Evolutionary conservation across 2,888 invertebrate species (phyloP), one percentile per base, ranked within the genome.

Genomic region (Campopleginae sp.): DNA sequence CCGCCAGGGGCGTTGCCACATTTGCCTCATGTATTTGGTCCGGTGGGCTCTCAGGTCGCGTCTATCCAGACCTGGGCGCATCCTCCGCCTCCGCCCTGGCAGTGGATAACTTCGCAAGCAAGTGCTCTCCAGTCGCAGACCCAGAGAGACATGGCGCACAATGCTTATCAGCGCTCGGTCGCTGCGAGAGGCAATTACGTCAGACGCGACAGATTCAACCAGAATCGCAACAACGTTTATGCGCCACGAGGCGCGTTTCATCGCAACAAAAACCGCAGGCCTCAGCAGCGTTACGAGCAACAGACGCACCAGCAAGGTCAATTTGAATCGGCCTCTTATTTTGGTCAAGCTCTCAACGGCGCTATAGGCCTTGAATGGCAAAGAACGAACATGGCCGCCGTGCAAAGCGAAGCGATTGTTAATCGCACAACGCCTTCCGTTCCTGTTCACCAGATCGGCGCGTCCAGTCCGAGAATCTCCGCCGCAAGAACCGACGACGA

Each of bases 91-190:
- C 87, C 88, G 4, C 86, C 90, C n/a, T 93, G 93, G 93, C 93
- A 92, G 80, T 93, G 93, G 93, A 91, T 93, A 89, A 89, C 93
- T 63, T 88, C 93, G 66, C 93, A 92, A 84, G 84, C 92, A 0
- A 88, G 91, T 4, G 90, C 91, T 2, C 51, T 92, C 48, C 88
- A 92, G 76, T 89, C 85, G 27, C 93, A 91, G 77, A 79, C 91
- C 6, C 87, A 90, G 31, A 89, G 90, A 7, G 91, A 90, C 44
- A 87, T 91, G 31, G 87, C 90, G 0, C 87, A 76, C 31, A 88
- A 89, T 23, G 88, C 90, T 8, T 92, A 91, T 88, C 92, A 92
- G 87, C 90, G 92, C 79, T 92, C 92, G 42, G 88, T 92, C 51
- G 89, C 91, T 23, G 84, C 91, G 8, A 86, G 93, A 81, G 90